These are phyloP conservation scores for Cryptocephalus primarius DNA, from an alignment of 2,888 invertebrate species.

Conservation along the genomic window DNA sequence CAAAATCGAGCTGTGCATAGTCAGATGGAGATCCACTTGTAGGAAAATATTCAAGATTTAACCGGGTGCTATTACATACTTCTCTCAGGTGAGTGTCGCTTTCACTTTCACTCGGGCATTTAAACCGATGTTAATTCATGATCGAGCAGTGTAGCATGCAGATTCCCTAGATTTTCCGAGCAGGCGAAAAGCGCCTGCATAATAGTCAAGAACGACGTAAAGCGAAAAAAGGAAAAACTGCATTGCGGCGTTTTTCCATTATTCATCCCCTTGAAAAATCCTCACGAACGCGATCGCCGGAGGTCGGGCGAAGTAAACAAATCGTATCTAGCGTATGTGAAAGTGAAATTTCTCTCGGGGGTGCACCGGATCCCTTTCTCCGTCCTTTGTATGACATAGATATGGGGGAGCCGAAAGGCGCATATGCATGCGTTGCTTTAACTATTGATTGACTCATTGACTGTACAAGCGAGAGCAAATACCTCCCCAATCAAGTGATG, in stretches of 20 bases:
- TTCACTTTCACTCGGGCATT: slow-evolving; percentile 8
- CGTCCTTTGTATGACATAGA: not conserved
- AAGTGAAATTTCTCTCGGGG: no score
- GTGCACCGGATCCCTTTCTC: not conserved
- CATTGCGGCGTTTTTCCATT: slow-evolving; percentile 1
- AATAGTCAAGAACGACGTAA: no score
- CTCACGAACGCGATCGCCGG: no score
- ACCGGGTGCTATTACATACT: slow-evolving; percentile 10
- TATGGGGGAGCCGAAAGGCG: slow-evolving; percentile 11
- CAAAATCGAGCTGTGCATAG: slow-evolving; percentile 16
- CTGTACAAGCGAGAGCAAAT: slow-evolving; percentile 20
- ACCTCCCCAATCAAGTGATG: slow-evolving; percentile 21
- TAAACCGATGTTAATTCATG: slow-evolving; percentile 2
- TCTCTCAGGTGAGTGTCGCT: slow-evolving; percentile 18
- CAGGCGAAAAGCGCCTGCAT: no score
- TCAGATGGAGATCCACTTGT: slow-evolving; percentile 17
- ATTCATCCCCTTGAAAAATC: no score
- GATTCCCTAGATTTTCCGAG: no score
- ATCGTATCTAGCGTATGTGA: no score
- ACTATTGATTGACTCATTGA: slow-evolving; percentile 27
- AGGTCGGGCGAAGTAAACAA: no score
- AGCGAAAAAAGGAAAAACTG: not conserved
- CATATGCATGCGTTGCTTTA: slow-evolving; percentile 23
- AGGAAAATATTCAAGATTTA: slow-evolving; percentile 8
- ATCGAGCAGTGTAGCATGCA: no score